phyloP scores from a whole-genome alignment of 2,888 invertebrate genomes.

The Dioctria rufipes region DNA sequence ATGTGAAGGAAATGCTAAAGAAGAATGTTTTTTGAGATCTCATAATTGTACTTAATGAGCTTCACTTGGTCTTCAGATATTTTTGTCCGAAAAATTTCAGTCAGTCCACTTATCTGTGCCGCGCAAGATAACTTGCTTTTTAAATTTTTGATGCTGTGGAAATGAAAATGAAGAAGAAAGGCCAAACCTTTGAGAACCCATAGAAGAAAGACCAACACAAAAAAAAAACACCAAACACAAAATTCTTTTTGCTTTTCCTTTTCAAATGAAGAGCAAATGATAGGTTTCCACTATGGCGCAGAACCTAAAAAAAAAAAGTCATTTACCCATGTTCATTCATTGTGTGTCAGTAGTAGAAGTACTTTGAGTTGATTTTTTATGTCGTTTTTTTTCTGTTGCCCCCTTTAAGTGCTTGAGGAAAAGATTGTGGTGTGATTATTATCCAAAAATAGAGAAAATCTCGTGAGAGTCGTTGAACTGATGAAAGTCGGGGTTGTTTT shows the following conservation, averaged over 20 bases:
- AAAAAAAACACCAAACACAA: neutral
- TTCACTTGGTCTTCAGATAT: neutral
- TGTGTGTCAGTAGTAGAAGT: neutral
- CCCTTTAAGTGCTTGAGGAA: neutral
- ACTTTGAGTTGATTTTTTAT: neutral
- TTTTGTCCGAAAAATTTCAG: constrained; percentile 3
- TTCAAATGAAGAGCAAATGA: constrained; percentile 5
- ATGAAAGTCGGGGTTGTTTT: neutral
- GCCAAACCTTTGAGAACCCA: neutral
- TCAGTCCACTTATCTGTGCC: constrained; percentile 12
- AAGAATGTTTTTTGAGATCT: neutral
- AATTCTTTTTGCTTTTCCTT: constrained; percentile 3
- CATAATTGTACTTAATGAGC: constrained; percentile 20
- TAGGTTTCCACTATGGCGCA: constrained; percentile 4
- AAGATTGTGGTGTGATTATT: constrained; percentile 5
- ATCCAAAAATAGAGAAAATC: constrained; percentile 12
- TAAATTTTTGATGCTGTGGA: neutral
- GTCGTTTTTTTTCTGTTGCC: neutral
- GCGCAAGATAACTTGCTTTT: neutral
- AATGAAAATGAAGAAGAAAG: constrained; percentile 9
- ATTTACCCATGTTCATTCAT: constrained; percentile 1
- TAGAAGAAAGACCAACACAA: neutral
- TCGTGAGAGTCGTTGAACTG: constrained; percentile 1
- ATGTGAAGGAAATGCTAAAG: neutral
- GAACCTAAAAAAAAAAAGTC: neutral